Base-by-base conservation (phyloP, 1,140 invertebrate species). In the Bombus vancouverensis region DNA sequence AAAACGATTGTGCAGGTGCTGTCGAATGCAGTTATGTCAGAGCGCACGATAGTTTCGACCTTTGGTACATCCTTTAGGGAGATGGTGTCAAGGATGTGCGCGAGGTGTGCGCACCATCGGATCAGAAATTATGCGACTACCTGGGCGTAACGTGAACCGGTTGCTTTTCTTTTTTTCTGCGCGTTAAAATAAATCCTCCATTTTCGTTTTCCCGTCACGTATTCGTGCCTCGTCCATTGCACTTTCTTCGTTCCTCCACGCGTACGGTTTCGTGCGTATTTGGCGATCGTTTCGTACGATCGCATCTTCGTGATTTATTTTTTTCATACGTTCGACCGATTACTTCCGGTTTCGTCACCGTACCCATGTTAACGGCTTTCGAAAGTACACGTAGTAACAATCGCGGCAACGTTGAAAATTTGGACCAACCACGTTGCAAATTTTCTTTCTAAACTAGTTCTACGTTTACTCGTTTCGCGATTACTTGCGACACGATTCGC, bases 281-380 rank as follows among this genome's bases (percentile, higher is more conserved):
- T 44, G 39, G 8, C 44, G 47, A 59, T 22, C n/a, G 12, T 83
- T 87, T 71, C 62, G 34, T 39, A n/a, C 25, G 83, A 62, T n/a
- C 62, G 75, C 83, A 59, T 81, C 77, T 53, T 25, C 32, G 18
- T 22, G 47, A n/a, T 57, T 70, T 62, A 15, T 39, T 57, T 72
- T 28, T 77, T 73, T 66, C 65, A 68, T 79, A 66, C 22, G 72
- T 22, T 81, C 44, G 74, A 81, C 72, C 66, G 9, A 28, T 39
- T 28, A 25, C 81, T 93, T 92, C 92, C 92, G 91, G 90, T 79
- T 90, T 74, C 89, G 85, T 82, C 79, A 85, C 89, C 86, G 83
- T 18, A 10, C 74, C 81, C 85, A 89, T 88, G 90, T 93, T 92
- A 92, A 92, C 91, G 86, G 78, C 90, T 94, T 94, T 95, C 94